Percentiles rank a stretch among this genome's conserved stretches.
phyloP scores from a whole-genome alignment of 2,888 invertebrate species.

The Cryptus armator region DNA sequence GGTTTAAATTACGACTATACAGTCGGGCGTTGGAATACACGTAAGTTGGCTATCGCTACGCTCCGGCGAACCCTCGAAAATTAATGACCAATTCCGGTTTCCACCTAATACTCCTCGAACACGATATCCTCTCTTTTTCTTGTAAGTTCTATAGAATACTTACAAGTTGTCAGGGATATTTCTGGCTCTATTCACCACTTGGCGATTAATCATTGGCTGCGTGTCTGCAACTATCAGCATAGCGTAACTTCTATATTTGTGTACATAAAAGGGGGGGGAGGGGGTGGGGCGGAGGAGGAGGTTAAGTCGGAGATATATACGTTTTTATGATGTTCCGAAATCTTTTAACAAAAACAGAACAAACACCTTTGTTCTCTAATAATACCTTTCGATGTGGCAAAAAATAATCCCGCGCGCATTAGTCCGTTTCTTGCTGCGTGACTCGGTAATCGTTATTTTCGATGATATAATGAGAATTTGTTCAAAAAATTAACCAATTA shows the following conservation, averaged over 20 bases:
- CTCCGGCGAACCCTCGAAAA: constrained; percentile 29
- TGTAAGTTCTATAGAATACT: constrained; percentile 12
- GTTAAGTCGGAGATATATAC: background rate
- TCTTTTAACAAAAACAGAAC: background rate
- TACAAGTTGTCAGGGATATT: constrained; percentile 33
- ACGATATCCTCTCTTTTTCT: constrained; percentile 55
- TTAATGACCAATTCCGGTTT: constrained; percentile 54
- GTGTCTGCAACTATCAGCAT: constrained; percentile 13
- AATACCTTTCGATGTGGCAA: background rate
- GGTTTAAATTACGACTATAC: constrained; percentile 29
- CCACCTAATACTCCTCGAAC: constrained; percentile 45
- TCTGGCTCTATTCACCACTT: constrained; percentile 41
- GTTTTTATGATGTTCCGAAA: background rate
- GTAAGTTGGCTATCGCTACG: background rate
- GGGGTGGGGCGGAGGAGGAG: no score
- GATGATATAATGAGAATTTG: background rate
- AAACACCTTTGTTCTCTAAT: background rate
- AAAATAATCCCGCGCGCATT: background rate
- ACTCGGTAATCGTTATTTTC: background rate
- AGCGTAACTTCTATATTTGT: background rate
- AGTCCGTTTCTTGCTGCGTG: background rate
- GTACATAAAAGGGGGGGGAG: background rate
- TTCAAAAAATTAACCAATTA: background rate
- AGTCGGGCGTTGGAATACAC: constrained; percentile 15
- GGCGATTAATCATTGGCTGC: constrained; percentile 46